Evolutionary conservation across 1,140 invertebrate genomes (phyloP), one percentile per base, ranked within the genome.

Genomic region (Rhagoletis pomonella): DNA sequence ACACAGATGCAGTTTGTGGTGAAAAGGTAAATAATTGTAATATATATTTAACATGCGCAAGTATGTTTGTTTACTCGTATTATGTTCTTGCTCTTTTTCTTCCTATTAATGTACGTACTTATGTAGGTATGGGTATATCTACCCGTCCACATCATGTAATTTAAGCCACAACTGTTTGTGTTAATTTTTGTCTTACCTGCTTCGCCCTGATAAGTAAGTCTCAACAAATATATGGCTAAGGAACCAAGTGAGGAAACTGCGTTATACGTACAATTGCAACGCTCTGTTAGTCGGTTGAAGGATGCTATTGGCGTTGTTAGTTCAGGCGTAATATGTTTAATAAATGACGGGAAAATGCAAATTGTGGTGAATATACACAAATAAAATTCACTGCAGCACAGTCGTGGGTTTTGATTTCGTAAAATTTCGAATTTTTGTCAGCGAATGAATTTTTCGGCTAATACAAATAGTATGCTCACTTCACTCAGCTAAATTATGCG

Each of bases 341-440:
- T 55, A 81, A 73, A 47, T 39, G 5, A 4, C 5, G 0, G 42
- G 19, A 81, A 81, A 81, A 58, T 19, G n/a, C 10, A 10, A 81
- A 81, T 55, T 81, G 73, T 81, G 73, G 73, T 50, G 73, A 81
- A 81, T 81, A 47, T n/a, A 62, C 62, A 64, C n/a, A 81, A 81
- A 81, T 81, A 73, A 50, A 77, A 55, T n/a, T 55, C 73, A 81
- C 73, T 55, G 6, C 29, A 29, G 5, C 44, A 19, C 44, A 19
- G 29, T 67, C 17, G 39, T 17, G 10, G 42, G 29, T 67, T 29
- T 67, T 42, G 7, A 39, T 67, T 10, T 29, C n/a, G n/a, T 7
- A n/a, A 19, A 67, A 7, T 67, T 67, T 42, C 12, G 44, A 14
- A 17, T 55, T 50, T 55, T 81, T 29, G 73, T 81, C 47, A 81